phyloP scores from a whole-genome alignment of 2,888 invertebrate species.

The Hecatera dysodea region DNA sequence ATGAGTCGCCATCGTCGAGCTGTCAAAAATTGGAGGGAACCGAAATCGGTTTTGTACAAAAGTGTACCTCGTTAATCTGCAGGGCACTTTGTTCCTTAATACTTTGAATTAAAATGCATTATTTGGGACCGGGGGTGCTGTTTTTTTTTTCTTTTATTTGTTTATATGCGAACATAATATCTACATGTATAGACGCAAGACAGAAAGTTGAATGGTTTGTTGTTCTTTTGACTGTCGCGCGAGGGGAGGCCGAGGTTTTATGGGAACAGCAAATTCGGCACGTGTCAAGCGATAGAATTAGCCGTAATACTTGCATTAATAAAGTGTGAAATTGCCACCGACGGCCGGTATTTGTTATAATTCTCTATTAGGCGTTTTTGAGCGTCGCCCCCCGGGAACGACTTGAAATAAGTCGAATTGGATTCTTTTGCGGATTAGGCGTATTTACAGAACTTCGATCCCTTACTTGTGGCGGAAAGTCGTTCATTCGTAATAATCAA shows the following conservation, averaged over 20 bases:
- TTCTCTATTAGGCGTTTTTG: conserved; percentile 85
- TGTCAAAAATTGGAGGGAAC: conserved; percentile 84
- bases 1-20: conserved; percentile 78
- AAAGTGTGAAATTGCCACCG: conserved; percentile 91
- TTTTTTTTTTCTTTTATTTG: conserved; percentile 51
- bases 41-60: conserved; percentile 74
- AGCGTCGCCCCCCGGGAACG: conserved; percentile 68
- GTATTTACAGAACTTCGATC: conserved; percentile 32
- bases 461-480: conserved; percentile 24
- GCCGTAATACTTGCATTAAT: conserved; percentile 90
- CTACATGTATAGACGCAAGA: conserved; percentile 69
- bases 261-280: conserved; percentile 89
- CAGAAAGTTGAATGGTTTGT: conserved; percentile 74
- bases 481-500: conserved; percentile 48
- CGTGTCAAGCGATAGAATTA: conserved; percentile 89
- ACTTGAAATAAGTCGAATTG: conserved; percentile 67
- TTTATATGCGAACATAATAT: conserved; percentile 62
- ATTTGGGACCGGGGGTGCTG: conserved; percentile 67
- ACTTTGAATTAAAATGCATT: conserved; percentile 71
- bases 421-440: conserved; percentile 73
- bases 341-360: conserved; percentile 86
- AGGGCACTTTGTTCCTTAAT: conserved; percentile 72
- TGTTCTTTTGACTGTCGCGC: conserved; percentile 55
- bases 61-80: conserved; percentile 66
- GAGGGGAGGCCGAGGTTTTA: conserved; percentile 82